These are phyloP conservation scores for Glareola pratincola DNA, from an alignment of 2,113 vertebrate genomes.

Conservation along the genomic window DNA sequence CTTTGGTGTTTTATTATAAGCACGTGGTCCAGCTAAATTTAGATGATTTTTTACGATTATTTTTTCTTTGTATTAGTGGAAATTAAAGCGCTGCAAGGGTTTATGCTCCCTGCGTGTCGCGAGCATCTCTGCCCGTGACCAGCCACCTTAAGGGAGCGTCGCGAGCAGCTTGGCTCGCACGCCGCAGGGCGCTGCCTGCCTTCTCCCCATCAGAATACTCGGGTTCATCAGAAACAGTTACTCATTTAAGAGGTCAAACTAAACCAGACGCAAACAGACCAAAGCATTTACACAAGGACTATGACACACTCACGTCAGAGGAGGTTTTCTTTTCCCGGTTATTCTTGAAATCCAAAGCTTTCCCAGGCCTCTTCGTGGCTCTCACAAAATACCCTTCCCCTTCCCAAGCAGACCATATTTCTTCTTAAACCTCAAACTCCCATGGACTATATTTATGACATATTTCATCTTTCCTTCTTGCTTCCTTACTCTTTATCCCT, in stretches of 20 bases:
- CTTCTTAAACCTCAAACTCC: background rate
- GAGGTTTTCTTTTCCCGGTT: background rate
- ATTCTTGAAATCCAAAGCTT: background rate
- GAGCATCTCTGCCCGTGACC: background rate
- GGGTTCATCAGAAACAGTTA: background rate
- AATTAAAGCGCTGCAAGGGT: background rate
- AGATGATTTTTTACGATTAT: background rate
- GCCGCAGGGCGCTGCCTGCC: background rate
- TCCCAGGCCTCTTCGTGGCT: background rate
- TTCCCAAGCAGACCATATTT: background rate
- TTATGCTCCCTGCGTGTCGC: background rate
- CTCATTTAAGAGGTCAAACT: background rate
- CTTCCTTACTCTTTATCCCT: background rate
- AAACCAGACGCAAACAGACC: background rate
- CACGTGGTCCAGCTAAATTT: background rate
- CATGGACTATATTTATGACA: background rate
- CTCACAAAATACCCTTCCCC: background rate
- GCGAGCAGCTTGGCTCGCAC: fast-evolving
- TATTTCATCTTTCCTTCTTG: background rate
- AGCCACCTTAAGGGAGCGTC: background rate
- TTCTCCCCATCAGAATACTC: background rate
- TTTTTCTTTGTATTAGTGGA: background rate
- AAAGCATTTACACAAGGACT: background rate
- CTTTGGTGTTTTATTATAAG: background rate
- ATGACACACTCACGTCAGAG: background rate